phyloP scores from a whole-genome alignment of 2,888 invertebrate species.

The Agriopis aurantiaria region DNA sequence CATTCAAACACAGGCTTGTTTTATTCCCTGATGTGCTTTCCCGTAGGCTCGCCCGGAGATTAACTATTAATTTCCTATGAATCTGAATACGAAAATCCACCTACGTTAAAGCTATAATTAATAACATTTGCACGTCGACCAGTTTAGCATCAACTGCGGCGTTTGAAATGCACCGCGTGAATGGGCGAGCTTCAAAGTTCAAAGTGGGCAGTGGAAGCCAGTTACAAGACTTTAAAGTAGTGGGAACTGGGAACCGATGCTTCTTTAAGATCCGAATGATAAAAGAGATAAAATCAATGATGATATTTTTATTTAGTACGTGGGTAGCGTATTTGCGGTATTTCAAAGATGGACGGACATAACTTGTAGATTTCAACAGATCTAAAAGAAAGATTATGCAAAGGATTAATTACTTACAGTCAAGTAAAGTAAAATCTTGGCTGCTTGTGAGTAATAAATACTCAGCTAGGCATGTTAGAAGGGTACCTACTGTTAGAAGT shows the following conservation, averaged over 20 bases:
- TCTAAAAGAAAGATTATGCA: background rate
- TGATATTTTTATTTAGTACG: conserved; percentile 17
- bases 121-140: conserved; percentile 65
- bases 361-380: conserved; percentile 1
- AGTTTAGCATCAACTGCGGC: conserved; percentile 58
- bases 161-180: conserved; percentile 20
- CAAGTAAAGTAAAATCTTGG: background rate
- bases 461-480: background rate
- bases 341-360: conserved; percentile 4
- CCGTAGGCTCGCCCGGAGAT: conserved; percentile 39
- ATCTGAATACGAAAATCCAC: conserved; percentile 56
- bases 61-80: conserved; percentile 58
- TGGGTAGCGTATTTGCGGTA: conserved; percentile 49
- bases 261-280: conserved; percentile 8
- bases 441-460: background rate
- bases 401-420: background rate
- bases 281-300: conserved; percentile 15
- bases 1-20: background rate
- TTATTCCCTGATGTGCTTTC: conserved; percentile 30
- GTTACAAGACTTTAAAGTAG: conserved; percentile 13
- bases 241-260: conserved; percentile 9
- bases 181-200: conserved; percentile 22
- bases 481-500: background rate
- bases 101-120: conserved; percentile 60
- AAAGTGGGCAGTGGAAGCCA: conserved; percentile 6